phyloP scores from a whole-genome alignment of 1,140 invertebrate genomes.

The Lepidurus arcticus region DNA sequence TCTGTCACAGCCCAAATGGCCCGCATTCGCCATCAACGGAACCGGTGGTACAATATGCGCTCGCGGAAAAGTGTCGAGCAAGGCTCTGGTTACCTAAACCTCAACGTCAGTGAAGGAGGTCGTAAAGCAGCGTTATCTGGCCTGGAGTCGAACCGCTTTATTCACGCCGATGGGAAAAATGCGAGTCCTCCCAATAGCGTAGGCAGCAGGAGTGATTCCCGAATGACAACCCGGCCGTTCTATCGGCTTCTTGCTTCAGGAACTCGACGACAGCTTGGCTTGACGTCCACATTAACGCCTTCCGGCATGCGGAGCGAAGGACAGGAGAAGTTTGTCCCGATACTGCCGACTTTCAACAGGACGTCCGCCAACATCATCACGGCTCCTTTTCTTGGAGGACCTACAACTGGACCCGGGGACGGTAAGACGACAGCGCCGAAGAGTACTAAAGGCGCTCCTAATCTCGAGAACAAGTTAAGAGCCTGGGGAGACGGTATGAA shows the following conservation, averaged over 20 bases:
- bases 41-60: not conserved
- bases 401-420: not conserved
- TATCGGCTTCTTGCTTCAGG: not conserved
- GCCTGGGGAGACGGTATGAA: not conserved
- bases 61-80: not conserved
- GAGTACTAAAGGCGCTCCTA: not conserved
- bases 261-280: not conserved
- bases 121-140: not conserved
- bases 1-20: not conserved
- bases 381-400: not conserved
- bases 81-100: not conserved
- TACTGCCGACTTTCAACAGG: not conserved
- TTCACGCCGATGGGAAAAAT: not conserved
- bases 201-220: not conserved
- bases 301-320: not conserved
- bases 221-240: not conserved
- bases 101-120: not conserved
- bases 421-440: not conserved
- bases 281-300: slow-evolving; percentile 8
- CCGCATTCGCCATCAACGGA: not conserved
- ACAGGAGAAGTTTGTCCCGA: not conserved
- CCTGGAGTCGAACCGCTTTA: not conserved
- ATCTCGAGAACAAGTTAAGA: not conserved
- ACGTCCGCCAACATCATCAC: not conserved
- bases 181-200: not conserved